Evolutionary conservation across 2,797 vertebrate genomes (phyloP).

Genomic region (Rhodeus uyekii): DNA sequence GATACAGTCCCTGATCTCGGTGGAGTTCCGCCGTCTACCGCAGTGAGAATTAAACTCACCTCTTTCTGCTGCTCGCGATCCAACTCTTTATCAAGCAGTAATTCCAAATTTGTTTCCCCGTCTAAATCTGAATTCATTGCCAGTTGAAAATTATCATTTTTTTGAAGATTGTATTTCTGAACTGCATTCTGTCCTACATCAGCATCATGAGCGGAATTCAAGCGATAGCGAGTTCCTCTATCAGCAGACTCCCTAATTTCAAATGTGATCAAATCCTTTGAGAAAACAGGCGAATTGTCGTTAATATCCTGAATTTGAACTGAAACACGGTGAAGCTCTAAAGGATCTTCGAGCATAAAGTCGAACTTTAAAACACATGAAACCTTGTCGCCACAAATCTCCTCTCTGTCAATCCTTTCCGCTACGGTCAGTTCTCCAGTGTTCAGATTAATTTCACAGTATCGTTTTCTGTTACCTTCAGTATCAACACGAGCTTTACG

Average conservation of each 20-base stretch:
- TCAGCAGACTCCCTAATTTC: constrained; percentile 64
- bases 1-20: too few species aligned
- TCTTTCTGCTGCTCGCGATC: too few species aligned
- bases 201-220: constrained; percentile 69
- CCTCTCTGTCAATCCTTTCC: constrained; percentile 65
- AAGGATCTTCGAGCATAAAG: constrained; percentile 18
- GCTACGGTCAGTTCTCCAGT: constrained; percentile 62
- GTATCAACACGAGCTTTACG: neutral
- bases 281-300: constrained; percentile 73
- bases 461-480: constrained; percentile 21
- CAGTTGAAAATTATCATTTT: constrained; percentile 57
- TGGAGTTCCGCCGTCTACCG: too few species aligned
- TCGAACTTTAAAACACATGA: neutral
- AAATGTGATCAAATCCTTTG: constrained; percentile 59
- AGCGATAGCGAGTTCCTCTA: constrained; percentile 63
- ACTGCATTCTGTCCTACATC: constrained; percentile 68
- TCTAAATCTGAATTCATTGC: constrained; percentile 51
- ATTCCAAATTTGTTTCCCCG: constrained; percentile 50
- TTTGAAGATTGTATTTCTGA: constrained; percentile 56
- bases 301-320: constrained; percentile 74
- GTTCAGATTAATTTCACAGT: constrained; percentile 63
- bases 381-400: constrained; percentile 56
- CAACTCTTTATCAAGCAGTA: constrained; percentile 65
- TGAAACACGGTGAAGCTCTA: constrained; percentile 54
- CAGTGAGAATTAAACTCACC: too few species aligned